A percentile compares a stretch with the other conserved stretches of the same genome.
Evolutionary conservation across 2,797 vertebrate genomes (phyloP).

Genomic region (Oceanodroma leucorhoa): DNA sequence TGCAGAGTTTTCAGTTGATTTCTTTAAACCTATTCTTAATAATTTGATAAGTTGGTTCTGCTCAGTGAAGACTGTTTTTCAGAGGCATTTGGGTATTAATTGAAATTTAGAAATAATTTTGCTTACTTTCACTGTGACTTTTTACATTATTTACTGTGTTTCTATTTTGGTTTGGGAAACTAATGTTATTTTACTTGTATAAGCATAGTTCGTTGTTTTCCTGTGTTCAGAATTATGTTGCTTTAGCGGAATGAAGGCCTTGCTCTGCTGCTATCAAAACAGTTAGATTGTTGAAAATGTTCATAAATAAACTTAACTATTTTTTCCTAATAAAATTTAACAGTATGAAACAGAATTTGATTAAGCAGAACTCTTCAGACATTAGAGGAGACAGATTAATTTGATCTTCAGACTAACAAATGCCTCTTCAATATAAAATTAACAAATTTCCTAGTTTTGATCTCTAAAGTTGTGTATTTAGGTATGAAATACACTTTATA

Average conservation of each 20-base stretch:
- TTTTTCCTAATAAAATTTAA: not conserved
- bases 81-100: not conserved
- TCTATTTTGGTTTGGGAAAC: not conserved
- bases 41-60: not conserved
- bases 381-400: not conserved
- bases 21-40: not conserved
- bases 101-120: not conserved
- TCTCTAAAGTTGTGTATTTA: not conserved
- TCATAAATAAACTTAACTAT: not conserved
- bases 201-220: not conserved
- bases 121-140: not conserved
- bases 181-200: not conserved
- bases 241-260: not conserved
- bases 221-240: not conserved
- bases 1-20: not conserved
- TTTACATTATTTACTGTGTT: not conserved
- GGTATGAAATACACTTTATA: not conserved
- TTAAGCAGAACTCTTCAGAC: not conserved
- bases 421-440: not conserved
- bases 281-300: not conserved
- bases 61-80: not conserved
- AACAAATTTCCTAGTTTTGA: not conserved
- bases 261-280: not conserved
- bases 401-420: not conserved
- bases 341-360: not conserved